Percentiles rank a stretch among this genome's conserved stretches.
Conservation (phyloP, 2,797 vertebrate genomes). For the Acipenser transmontanus region DNA sequence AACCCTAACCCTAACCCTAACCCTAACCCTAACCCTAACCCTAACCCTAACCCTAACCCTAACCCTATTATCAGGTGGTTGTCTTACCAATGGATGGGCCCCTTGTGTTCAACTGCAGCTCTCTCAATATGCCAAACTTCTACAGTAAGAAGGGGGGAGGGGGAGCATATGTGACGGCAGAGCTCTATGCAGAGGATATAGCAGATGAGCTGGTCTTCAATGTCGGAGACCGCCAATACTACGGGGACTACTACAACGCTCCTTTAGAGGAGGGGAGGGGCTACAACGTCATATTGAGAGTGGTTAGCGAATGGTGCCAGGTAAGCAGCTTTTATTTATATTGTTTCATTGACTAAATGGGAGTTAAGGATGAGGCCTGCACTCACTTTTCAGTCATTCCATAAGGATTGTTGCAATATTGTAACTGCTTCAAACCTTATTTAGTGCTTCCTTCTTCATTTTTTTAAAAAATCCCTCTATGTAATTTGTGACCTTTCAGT, state of each 20-base stretch:
- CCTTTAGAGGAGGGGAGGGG: conserved; percentile 70
- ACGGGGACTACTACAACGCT: conserved; percentile 75
- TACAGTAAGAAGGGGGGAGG: conserved; percentile 41
- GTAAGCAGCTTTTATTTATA: conserved; percentile 45
- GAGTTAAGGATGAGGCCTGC: no score
- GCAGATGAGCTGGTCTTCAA: conserved; percentile 60
- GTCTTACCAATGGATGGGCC: conserved; percentile 67
- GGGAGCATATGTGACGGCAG: conserved; percentile 67
- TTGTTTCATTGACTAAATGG: no score
- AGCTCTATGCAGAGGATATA: conserved; percentile 61
- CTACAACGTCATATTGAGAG: conserved; percentile 77
- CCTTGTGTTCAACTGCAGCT: conserved; percentile 71
- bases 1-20: no score
- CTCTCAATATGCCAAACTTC: conserved; percentile 45
- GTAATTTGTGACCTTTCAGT: no score
- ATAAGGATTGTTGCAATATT: no score
- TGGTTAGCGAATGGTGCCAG: conserved; percentile 77
- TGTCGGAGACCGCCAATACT: conserved; percentile 75
- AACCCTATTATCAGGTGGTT: conserved; percentile 86
- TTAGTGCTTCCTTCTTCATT: no score
- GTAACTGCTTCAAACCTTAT: no score
- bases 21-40: no score
- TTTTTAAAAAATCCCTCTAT: no score
- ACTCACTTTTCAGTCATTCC: no score
- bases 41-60: no score